phyloP scores from a whole-genome alignment of 2,888 invertebrate genomes.

The Ernsta delagoae region DNA sequence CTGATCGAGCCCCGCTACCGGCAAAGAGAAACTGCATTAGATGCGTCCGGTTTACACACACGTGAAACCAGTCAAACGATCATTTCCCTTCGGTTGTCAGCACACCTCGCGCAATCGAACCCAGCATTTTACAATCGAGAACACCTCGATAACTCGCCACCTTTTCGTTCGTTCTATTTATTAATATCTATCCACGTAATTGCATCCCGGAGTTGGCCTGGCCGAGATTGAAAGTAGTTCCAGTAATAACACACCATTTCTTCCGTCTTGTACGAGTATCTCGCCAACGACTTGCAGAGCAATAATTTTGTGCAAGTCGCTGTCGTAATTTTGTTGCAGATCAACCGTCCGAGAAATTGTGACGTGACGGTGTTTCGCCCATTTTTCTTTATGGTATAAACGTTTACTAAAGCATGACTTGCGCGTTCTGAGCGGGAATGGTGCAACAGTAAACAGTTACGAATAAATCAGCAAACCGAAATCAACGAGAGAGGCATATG shows the following conservation, averaged over 20 bases:
- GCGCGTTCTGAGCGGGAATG: not conserved
- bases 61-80: conserved; percentile 54
- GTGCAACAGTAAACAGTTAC: conserved; percentile 1
- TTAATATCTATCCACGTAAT: conserved; percentile 32
- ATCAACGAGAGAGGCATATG: conserved; percentile 17
- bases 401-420: conserved; percentile 21
- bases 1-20: conserved; percentile 70
- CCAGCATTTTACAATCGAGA: conserved; percentile 22
- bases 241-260: conserved; percentile 49
- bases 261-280: conserved; percentile 48
- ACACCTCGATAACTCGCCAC: conserved; percentile 33
- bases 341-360: conserved; percentile 34
- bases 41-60: conserved; percentile 76
- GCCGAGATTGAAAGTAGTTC: conserved; percentile 56
- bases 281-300: conserved; percentile 54
- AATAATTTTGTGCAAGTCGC: conserved; percentile 63
- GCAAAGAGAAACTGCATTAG: conserved; percentile 80
- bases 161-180: conserved; percentile 35
- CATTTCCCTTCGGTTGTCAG: conserved; percentile 50
- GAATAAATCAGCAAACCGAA: conserved; percentile 2
- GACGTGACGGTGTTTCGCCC: conserved; percentile 27
- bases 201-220: conserved; percentile 22
- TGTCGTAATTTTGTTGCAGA: conserved; percentile 55
- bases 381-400: conserved; percentile 26
- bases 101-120: conserved; percentile 16